Evolutionary conservation across 2,113 vertebrate genomes (phyloP), one percentile per base, ranked within the genome.

Genomic region (Vanacampus margaritifer): DNA sequence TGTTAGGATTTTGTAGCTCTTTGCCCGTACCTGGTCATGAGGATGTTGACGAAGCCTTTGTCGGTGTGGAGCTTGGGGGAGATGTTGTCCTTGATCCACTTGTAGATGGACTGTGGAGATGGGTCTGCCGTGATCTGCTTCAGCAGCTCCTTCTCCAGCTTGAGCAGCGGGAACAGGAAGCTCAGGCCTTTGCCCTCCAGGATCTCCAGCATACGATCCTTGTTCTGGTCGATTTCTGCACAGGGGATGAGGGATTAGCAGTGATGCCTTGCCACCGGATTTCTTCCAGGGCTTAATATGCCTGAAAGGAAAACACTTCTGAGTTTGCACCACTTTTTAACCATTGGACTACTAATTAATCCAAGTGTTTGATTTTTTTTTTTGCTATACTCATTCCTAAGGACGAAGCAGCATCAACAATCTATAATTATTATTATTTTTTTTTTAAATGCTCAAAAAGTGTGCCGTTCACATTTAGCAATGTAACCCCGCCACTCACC

Each of bases 81-180:
- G 90, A 99, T 97, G 90, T 98, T 98, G 90, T 99, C 97, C 89
- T 99, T 99, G 86, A 99, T 98, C 97, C 97, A 99, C 89, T 99
- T 99, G 89, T 99, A 99, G 91, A 99, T 97, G 85, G 94, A 91
- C 91, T 98, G 96, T 82, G 97, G 97, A 84, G 96, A 97, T 74
- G 97, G 96, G 89, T 99, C 97, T 9, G 93, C 94, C 84, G 94
- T 94, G 69, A 99, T 98, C 90, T 99, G 97, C 89, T 96, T 95
- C 81, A 98, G 91, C 68, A 99, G 92, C 85, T 99, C 97, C 89
- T 98, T 98, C 90, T 99, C 97, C 92, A 99, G 93, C 91, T 99
- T 98, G 82, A 99, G 91, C 86, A 99, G 94, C 0, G 97, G 97
- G 88, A 99, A 98, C 81, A 99, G 91, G 92, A 98, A 99, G 91